Evolutionary conservation across 2,113 vertebrate genomes (phyloP), one percentile per base, ranked within the genome.

Genomic region (Phalacrocorax pelagicus): DNA sequence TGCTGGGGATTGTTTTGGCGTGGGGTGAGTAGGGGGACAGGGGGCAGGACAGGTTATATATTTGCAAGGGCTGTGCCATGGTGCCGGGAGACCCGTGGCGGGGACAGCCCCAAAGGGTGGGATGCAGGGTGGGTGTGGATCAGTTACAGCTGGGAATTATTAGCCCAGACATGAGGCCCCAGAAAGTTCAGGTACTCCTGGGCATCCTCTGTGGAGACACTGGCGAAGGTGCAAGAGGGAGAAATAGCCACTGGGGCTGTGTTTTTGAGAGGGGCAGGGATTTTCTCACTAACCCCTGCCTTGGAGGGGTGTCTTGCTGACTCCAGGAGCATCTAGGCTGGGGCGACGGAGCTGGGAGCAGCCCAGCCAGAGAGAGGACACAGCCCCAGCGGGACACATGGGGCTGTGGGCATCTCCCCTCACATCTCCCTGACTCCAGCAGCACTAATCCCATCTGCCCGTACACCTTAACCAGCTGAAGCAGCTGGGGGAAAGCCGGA

Each of bases 51-150:
- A 40, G 34, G 34, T 29, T 26, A 15, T 32, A 5, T 34, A 11
- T 42, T 44, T 52, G 10, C 18, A 23, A 57, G 55, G 47, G 47
- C 11, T 63, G 1, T 38, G 78, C 20, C n/a, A 47, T 3, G 7
- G 10, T 1, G 10, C n/a, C 34, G 54, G 42, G 26, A 21, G 17
- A 46, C 3, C 17, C 4, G 0, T 8, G 10, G 38, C 0, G 36
- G 13, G 13, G 2, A 24, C 40, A 77, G 47, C 18, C 20, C 13
- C 23, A 22, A 24, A 17, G 30, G 15, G 5, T 8, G 30, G 32
- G 36, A 4, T 34, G 8, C 11, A 4, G 22, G 17, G 46, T 3
- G 15, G 14, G 5, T 18, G 12, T 10, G 36, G 30, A 27, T 47
- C 15, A 2, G 1, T 32, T 36, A 5, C 12, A 26, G 20, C 49